Base-by-base conservation (phyloP, 2,113 vertebrate species). In the Pituophis catenifer region DNA sequence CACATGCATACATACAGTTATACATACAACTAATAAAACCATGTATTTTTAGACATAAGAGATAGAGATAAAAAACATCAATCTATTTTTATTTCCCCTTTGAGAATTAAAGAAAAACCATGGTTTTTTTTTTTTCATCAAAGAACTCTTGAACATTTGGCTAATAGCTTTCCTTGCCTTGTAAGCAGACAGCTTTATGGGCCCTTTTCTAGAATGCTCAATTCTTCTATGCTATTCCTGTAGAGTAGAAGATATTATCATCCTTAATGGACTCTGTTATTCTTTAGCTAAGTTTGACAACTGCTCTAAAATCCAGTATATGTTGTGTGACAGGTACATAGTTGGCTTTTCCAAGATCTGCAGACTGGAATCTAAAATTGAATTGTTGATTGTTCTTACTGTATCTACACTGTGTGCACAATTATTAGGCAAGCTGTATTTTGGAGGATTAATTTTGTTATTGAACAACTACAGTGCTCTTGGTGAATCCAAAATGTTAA, bases 91-190 rank as follows among this genome's bases (percentile, higher is more conserved):
- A 24, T 10, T 3, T 29, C 62, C 86, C 59, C 26, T 65, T 92
- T 57, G 92, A 92, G 91, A 90, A 23, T 93, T 81, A 26, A 19
- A 54, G 50, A 55, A 38, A 59, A 88, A 59, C 23, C n/a, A 54
- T 81, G 89, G 0, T 59, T 24, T 24, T 7, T 24, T 24, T 7
- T 87, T 93, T 90, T 89, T 44, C 85, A 57, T 75, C 24, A 50
- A 87, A 93, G 91, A 90, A 92, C 89, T 33, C 24, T 81, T 88
- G 85, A 93, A 88, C 85, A 92, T 93, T 94, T 93, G 91, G 94
- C 54, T 94, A 93, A 94, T 92, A 81, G 91, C 85, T 93, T 33
- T 94, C 59, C 48, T 21, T 81, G 92, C 88, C 54, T 92, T 81
- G 85, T 86, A 65, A 88, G 38, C 26, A 65, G 62, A 29, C 48